Base-by-base conservation (phyloP, 2,113 vertebrate species). In the Pterophyllum scalare region DNA sequence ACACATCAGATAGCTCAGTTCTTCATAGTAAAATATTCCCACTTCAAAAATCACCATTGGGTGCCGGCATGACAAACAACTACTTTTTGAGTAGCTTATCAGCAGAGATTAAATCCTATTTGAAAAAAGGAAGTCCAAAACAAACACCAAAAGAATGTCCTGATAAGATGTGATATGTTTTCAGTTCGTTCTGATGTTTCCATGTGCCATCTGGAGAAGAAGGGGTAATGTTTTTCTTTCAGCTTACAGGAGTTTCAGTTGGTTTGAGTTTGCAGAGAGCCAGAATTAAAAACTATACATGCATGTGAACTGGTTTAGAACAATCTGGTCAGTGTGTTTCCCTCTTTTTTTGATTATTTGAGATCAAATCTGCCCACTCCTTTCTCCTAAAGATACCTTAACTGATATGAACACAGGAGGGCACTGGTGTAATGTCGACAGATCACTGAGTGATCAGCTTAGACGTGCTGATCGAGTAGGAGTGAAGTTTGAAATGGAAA, bases 131-230 rank as follows among this genome's bases (percentile, higher is more conserved):
- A 79, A 43, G 43, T 82, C 38, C 19, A 56, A 82, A 86, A 85
- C 4, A 59, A 67, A 75, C 40, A 75, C 61, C 40, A 75, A 83
- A 79, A 91, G 93, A 95, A 94, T 95, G 92, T 92, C 87, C 88
- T 43, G 80, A 93, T 88, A 92, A 75, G 38, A 12, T 78, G 70
- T 59, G 26, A 77, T 59, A 19, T 24, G 58, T 75, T 75, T 79
- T 82, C 70, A 43, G 19, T 82, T 80, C 0, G 1, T 61, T 82
- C 59, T 59, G 61, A 58, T 70, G 14, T 49, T 33, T 22, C 67
- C 3, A 43, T 77, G 11, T 75, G 64, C 67, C 58, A 5, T 76
- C 35, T n/a, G 40, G 10, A 40, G 40, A 9, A 83, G 15, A 40
- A 54, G 62, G 8, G 7, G 17, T 52, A 2, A 46, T 52, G 0